Percentiles rank a stretch among this genome's conserved stretches.
These are phyloP conservation scores for Gavialis gangeticus DNA, from an alignment of 2,113 vertebrate species.

Conservation along the genomic window DNA sequence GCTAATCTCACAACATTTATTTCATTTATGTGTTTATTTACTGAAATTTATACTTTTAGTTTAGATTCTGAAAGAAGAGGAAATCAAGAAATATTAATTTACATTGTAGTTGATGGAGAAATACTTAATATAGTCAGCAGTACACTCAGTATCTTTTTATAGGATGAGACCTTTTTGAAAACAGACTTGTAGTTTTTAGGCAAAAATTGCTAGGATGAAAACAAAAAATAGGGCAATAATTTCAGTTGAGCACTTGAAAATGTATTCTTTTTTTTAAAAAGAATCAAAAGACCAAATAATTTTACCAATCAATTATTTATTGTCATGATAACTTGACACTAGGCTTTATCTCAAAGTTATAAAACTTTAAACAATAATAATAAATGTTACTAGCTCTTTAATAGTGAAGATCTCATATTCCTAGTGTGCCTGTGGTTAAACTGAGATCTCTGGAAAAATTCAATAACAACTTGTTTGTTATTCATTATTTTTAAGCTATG, in stretches of 20 bases:
- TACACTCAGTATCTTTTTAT: not conserved
- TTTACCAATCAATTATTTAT: constrained; percentile 15
- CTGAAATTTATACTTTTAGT: too few species aligned
- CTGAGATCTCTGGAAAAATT: not conserved
- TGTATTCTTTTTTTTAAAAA: not conserved
- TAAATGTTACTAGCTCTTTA: not conserved
- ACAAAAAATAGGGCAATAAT: not conserved
- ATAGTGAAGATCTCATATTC: not conserved
- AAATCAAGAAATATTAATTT: not conserved
- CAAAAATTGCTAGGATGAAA: not conserved
- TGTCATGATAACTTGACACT: not conserved
- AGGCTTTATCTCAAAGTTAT: not conserved
- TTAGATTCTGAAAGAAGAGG: too few species aligned
- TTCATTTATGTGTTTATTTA: too few species aligned
- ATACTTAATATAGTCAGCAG: not conserved
- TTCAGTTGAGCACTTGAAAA: not conserved
- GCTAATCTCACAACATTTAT: too few species aligned
- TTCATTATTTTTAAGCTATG: not conserved
- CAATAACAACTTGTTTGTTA: constrained; percentile 6
- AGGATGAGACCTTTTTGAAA: not conserved
- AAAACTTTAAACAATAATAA: not conserved
- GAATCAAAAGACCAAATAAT: not conserved
- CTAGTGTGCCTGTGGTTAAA: not conserved
- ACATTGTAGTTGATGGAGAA: not conserved
- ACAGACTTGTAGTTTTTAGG: not conserved